These are phyloP conservation scores for Sardinella longiceps DNA, from an alignment of 2,797 vertebrate species.

Conservation along the genomic window DNA sequence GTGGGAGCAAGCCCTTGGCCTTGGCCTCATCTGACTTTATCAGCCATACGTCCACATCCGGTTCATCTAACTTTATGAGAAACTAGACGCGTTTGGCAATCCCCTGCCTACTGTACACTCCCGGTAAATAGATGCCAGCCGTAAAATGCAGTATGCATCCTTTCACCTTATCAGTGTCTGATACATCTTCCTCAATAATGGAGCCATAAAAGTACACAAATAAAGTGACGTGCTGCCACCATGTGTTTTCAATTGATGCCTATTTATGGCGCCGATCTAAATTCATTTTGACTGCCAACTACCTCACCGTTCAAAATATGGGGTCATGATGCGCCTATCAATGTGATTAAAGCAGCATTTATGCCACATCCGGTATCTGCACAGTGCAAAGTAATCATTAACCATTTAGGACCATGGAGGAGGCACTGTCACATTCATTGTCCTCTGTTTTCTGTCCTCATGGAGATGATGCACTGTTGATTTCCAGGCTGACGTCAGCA, in stretches of 20 bases:
- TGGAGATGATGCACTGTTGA: not conserved
- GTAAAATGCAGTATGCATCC: not conserved
- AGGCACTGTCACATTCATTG: not conserved
- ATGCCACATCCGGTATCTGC: not conserved
- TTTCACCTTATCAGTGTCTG: not conserved
- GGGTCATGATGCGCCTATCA: not conserved
- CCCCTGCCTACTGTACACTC: not conserved
- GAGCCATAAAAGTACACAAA: not conserved
- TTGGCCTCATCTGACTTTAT: not conserved
- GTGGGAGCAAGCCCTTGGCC: not conserved
- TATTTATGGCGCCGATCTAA: not conserved
- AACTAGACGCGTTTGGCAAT: not conserved
- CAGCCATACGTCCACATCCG: not conserved
- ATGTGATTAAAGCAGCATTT: not conserved
- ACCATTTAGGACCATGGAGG: not conserved
- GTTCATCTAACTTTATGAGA: not conserved
- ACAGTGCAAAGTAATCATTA: not conserved
- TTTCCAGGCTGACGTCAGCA: not conserved
- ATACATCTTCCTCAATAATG: conserved; percentile 9
- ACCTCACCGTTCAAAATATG: not conserved
- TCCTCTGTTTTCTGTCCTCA: not conserved
- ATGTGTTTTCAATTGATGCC: not conserved
- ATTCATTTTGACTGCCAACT: not conserved
- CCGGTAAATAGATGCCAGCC: no score
- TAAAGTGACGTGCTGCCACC: not conserved